Percentiles rank a stretch among this genome's conserved stretches.
Evolutionary conservation across 2,888 invertebrate species (phyloP).

Genomic region (Erebia epiphron): DNA sequence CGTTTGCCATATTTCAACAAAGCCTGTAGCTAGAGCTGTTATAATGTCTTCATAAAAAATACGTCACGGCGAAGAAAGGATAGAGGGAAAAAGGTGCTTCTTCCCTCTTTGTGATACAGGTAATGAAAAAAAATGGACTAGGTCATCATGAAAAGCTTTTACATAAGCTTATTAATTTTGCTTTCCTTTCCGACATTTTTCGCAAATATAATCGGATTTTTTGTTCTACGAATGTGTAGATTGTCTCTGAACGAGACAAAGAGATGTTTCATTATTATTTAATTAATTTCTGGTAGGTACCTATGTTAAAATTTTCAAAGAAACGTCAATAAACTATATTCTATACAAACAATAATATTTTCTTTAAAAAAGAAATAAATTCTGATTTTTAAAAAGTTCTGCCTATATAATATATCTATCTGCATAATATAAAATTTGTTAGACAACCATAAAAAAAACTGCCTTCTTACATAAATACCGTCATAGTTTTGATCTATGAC

Average conservation of each 20-base stretch:
- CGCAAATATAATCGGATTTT: conserved; percentile 18
- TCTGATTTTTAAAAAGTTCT: no score
- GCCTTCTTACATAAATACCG: no score
- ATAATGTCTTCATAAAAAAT: conserved; percentile 58
- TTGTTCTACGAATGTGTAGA: conserved; percentile 1
- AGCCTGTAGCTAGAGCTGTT: conserved; percentile 52
- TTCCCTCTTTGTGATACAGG: conserved; percentile 64
- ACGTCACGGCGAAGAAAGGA: conserved; percentile 58
- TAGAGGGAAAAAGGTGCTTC: conserved; percentile 53
- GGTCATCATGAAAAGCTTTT: conserved; percentile 61
- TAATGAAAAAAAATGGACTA: conserved; percentile 68
- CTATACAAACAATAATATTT: no score
- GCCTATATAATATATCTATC: no score
- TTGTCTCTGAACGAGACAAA: background rate
- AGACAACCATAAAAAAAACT: no score
- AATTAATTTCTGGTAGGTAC: background rate
- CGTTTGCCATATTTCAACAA: conserved; percentile 52
- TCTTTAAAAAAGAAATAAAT: no score
- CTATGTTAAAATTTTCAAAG: background rate
- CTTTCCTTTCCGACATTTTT: conserved; percentile 19
- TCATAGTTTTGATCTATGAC: no score
- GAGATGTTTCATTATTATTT: background rate
- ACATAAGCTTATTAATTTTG: conserved; percentile 71
- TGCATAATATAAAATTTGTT: no score
- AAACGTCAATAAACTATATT: background rate